Base-by-base conservation (phyloP, 2,888 invertebrate species). In the Parnassius apollo region DNA sequence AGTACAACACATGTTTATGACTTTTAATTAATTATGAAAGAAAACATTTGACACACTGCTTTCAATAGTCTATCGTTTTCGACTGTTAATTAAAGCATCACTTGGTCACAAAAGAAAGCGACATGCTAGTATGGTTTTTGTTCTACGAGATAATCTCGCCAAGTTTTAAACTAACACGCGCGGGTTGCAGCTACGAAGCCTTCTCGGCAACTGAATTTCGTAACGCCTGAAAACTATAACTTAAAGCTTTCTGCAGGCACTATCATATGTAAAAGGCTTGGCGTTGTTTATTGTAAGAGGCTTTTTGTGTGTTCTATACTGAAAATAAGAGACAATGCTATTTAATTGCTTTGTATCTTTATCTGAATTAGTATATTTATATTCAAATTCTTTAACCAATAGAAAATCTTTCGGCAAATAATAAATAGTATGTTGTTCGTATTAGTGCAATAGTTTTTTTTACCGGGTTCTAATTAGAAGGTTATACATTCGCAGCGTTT, bases 261-360 rank as follows among this genome's bases (percentile, higher is more conserved):
- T 58, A 58, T 54, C 58, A 58, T 62, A 58, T 54, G 49, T 61
- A 42, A 49, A 58, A 58, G 49, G 53, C 62, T 58, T 50, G 53
- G 10, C 45, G 52, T 52, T 62, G 52, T 58, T 58, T 49, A 58
- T 58, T 13, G 49, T 50, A 13, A 45, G 54, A 44, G 8, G 42
- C 25, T 42, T 62, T 53, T 62, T 35, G 62, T 44, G 42, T 18
- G 44, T 45, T 56, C 44, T 56, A 50, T 61, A 56, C 45, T 49
- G 51, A 49, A 45, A 35, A 13, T 59, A 59, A 2, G 42, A 13
- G 46, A 9, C 11, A 49, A 3, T 48, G 42, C 42, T 45, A 25
- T 49, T 61, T 61, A 35, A 46, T 53, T 53, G 10, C 46, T 48
- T 48, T 22, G n/a, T 13, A 11, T 1, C 42, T 57, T 35, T 35